Evolutionary conservation across 2,888 invertebrate genomes (phyloP).

Genomic region (Euproctis similis): DNA sequence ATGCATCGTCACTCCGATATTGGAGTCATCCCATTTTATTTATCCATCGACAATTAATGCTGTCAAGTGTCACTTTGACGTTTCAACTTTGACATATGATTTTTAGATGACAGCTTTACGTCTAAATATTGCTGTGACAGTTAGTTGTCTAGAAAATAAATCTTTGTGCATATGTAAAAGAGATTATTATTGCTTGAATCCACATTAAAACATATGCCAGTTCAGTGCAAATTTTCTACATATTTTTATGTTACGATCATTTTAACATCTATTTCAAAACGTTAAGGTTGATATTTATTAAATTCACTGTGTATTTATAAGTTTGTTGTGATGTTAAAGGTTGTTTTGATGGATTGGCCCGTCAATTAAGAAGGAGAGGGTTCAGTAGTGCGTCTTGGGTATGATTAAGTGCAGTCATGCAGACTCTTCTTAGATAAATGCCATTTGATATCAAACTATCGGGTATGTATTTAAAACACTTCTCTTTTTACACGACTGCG

Average conservation of each 20-base stretch:
- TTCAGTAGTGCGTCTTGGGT: slow-evolving; percentile 47
- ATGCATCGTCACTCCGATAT: not conserved
- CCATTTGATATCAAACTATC: slow-evolving; percentile 11
- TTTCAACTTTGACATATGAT: slow-evolving; percentile 49
- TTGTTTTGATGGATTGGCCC: slow-evolving; percentile 69
- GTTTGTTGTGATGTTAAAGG: slow-evolving; percentile 44
- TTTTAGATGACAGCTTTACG: slow-evolving; percentile 50
- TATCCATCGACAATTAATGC: too few species aligned
- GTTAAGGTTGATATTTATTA: slow-evolving; percentile 34
- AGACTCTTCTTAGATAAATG: slow-evolving; percentile 45
- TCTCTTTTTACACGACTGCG: too few species aligned
- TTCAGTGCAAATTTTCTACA: slow-evolving; percentile 33
- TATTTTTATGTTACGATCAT: slow-evolving; percentile 28
- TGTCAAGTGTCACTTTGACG: slow-evolving; percentile 50
- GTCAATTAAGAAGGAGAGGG: slow-evolving; percentile 68
- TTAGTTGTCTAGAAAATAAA: slow-evolving; percentile 3
- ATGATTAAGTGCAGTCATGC: slow-evolving; percentile 70
- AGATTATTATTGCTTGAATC: slow-evolving; percentile 19
- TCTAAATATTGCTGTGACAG: slow-evolving; percentile 24
- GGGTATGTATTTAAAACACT: too few species aligned
- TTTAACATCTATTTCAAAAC: slow-evolving; percentile 7
- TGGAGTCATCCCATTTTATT: too few species aligned
- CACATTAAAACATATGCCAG: slow-evolving; percentile 23
- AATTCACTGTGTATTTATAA: slow-evolving; percentile 5
- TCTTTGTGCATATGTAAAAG: slow-evolving; percentile 14